Conservation (phyloP, 1,140 invertebrate genomes). For the Tyrophagus putrescentiae region DNA sequence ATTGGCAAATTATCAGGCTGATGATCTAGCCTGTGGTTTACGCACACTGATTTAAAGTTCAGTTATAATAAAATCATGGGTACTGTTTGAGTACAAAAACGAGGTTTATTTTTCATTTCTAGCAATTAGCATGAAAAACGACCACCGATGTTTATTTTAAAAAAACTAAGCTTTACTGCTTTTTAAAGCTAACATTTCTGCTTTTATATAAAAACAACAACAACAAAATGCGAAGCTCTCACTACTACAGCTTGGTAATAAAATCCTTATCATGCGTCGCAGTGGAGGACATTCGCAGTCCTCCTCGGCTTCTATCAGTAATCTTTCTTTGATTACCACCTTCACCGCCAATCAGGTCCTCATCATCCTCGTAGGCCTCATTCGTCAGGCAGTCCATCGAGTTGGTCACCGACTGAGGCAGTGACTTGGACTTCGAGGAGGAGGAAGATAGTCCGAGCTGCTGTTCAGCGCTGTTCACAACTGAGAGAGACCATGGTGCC, state of each 20-base stretch:
- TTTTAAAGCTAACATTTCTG: not conserved
- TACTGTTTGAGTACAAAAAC: too few species aligned
- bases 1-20: too few species aligned
- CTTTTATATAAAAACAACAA: too few species aligned
- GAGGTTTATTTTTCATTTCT: too few species aligned
- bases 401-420: conserved; percentile 4
- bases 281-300: not conserved
- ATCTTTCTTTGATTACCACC: not conserved
- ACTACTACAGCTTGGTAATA: not conserved
- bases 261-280: not conserved
- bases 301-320: not conserved
- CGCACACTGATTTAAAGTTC: too few species aligned
- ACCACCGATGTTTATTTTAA: not conserved
- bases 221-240: not conserved
- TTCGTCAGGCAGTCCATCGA: conserved; percentile 11
- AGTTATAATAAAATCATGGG: too few species aligned
- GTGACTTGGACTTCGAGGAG: not conserved
- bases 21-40: too few species aligned
- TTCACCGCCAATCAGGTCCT: not conserved
- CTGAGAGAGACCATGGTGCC: too few species aligned
- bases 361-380: conserved; percentile 16
- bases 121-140: too few species aligned
- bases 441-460: too few species aligned
- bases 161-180: not conserved
- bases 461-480: too few species aligned